Percentiles rank a stretch among this genome's conserved stretches.
Evolutionary conservation across 2,113 vertebrate species (phyloP).

Genomic region (Dipodomys ordii): DNA sequence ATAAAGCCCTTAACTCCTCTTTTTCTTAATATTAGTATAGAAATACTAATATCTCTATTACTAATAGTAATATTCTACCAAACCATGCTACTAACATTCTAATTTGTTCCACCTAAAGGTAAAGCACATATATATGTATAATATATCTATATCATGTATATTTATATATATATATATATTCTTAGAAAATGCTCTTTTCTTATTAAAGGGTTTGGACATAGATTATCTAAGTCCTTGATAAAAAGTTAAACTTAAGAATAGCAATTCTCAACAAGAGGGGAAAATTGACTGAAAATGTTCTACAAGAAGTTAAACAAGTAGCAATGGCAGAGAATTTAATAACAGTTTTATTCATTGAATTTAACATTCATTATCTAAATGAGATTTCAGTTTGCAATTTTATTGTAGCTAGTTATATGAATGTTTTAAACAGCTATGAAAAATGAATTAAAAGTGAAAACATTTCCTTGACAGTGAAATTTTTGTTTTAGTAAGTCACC

Average conservation of each 20-base stretch:
- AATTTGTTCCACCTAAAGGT: neutral
- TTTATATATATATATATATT: no score
- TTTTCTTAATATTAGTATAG: neutral
- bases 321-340: neutral
- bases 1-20: neutral
- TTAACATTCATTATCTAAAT: neutral
- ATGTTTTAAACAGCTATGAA: neutral
- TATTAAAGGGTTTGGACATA: neutral
- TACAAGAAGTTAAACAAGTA: neutral
- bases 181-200: neutral
- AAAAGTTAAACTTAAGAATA: neutral
- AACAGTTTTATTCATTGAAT: neutral
- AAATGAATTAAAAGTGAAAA: neutral
- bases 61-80: neutral
- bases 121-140: neutral
- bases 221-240: neutral
- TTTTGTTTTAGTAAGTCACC: slow-evolving; percentile 32
- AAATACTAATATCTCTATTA: neutral
- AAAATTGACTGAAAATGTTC: neutral
- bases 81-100: neutral
- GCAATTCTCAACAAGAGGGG: neutral
- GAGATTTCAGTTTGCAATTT: neutral
- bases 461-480: neutral
- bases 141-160: no score
- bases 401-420: neutral